Evolutionary conservation across 2,113 vertebrate genomes (phyloP).

Genomic region (Stictonetta naevosa): DNA sequence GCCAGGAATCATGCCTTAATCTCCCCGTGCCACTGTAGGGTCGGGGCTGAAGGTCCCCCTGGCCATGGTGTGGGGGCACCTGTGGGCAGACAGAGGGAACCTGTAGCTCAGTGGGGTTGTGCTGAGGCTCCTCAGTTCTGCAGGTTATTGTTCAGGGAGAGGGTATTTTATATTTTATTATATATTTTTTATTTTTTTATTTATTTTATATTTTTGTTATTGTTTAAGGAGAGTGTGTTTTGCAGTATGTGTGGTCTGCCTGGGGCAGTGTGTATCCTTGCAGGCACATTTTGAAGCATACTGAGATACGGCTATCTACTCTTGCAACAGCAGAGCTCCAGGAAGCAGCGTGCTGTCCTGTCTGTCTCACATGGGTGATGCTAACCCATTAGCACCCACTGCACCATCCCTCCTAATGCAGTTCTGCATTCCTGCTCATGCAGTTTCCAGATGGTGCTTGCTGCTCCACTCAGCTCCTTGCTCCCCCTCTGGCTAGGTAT

Average conservation of each 20-base stretch:
- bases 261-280: not conserved
- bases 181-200: too few species aligned
- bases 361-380: not conserved
- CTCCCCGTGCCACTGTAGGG: accelerated
- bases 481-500: not conserved
- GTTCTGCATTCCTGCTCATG: not conserved
- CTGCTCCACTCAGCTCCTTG: not conserved
- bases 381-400: not conserved
- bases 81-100: accelerated
- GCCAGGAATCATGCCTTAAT: not conserved
- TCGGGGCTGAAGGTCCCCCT: not conserved
- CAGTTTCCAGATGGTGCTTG: not conserved
- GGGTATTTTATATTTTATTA: not conserved
- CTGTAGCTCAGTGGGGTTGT: not conserved
- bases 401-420: not conserved
- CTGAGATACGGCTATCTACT: not conserved
- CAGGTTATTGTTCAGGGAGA: not conserved
- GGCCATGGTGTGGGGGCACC: not conserved
- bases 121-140: not conserved
- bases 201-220: not conserved
- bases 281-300: not conserved
- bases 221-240: not conserved
- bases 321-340: not conserved
- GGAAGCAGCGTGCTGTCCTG: not conserved
- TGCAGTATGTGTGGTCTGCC: not conserved